Base-by-base conservation (phyloP, 1,140 invertebrate species). In the Drosophila malerkotliana region DNA sequence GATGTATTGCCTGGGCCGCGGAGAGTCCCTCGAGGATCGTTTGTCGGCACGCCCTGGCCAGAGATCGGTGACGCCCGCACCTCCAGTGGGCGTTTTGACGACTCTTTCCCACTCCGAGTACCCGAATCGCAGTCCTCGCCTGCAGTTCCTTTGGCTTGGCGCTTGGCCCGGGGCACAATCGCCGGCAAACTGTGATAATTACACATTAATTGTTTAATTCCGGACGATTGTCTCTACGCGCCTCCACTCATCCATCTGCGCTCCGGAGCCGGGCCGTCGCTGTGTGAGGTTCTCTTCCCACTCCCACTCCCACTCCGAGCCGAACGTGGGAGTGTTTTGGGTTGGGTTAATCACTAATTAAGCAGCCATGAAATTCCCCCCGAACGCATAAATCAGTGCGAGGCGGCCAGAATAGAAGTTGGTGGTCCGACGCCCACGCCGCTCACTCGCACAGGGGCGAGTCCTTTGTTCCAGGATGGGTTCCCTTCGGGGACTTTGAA, bases 121-220 rank as follows among this genome's bases (percentile, higher is more conserved):
- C 44, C 49, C 7, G 30, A 39, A 15, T 32, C 32, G 7, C 8
- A 37, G 10, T 60, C 18, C 32, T 37, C 59, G 49, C 34, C 21
- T 32, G 26, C 62, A 47, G 52, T 62, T 39, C 49, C 56, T 64
- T 68, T 1, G 3, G 8, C 30, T 58, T 79, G 60, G 72, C 72
- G 72, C 72, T 74, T 74, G 67, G 55, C 69, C 75, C 45, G 55
- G 41, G 79, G 66, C 72, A 72, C 32, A 53, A 56, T 60, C 56
- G 59, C 77, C 64, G 79, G 79, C 79, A 82, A 82, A 82, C 79
- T 85, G 81, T 82, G 81, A 85, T 85, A 85, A 85, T 85, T 85
- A 85, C 82, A 85, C 78, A 85, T 82, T 85, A 85, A 85, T 85
- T 85, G 83, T 85, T 85, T 81, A 85, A 85, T 85, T 82, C 78